These are phyloP conservation scores for Microcebus jonahi DNA, from an alignment of 2,113 vertebrate genomes.

Conservation along the genomic window DNA sequence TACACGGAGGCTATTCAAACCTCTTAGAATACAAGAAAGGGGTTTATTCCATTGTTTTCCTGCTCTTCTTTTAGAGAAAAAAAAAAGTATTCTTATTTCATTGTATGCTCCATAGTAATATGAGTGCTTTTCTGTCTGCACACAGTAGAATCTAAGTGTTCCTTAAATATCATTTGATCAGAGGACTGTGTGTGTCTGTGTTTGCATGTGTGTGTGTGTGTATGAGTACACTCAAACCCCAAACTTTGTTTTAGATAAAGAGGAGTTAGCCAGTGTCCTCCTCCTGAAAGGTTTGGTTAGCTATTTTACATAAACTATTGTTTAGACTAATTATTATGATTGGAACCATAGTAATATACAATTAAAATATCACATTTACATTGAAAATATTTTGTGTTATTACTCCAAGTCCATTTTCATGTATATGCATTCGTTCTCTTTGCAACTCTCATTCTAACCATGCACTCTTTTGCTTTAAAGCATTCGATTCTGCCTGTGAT, in stretches of 20 bases:
- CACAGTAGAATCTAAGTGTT: not conserved
- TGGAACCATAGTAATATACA: not conserved
- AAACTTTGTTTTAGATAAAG: not conserved
- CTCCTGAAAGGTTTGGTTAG: not conserved
- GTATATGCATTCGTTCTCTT: not conserved
- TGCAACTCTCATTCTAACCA: not conserved
- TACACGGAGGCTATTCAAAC: not conserved
- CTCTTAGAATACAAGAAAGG: not conserved
- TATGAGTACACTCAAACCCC: fast-evolving
- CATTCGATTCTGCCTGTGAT: not conserved
- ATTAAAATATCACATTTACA: not conserved
- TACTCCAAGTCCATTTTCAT: not conserved
- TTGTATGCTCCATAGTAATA: not conserved
- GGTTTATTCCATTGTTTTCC: not conserved
- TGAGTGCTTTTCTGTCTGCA: not conserved
- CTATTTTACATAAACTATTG: not conserved
- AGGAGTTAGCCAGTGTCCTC: not conserved
- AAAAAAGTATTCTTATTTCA: not conserved
- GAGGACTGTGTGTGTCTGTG: not conserved
- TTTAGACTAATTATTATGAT: slow-evolving; percentile 1
- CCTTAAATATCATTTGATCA: not conserved
- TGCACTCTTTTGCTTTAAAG: not conserved
- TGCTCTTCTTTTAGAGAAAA: not conserved
- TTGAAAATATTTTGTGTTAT: not conserved
- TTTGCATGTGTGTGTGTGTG: not conserved